These are phyloP conservation scores for Scyliorhinus canicula DNA, from an alignment of 2,797 vertebrate genomes.

Conservation along the genomic window DNA sequence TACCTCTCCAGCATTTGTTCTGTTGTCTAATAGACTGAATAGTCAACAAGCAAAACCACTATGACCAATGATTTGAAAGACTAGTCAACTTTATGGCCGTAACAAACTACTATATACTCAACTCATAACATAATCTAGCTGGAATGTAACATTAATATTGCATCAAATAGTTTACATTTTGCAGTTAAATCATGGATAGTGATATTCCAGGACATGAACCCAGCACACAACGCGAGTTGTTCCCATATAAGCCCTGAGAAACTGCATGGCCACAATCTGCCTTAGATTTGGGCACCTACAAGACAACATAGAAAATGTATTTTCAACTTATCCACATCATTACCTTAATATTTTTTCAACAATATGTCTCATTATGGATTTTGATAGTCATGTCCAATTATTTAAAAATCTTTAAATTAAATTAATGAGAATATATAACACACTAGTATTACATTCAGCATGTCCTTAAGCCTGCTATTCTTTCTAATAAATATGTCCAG, in stretches of 20 bases:
- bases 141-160: not conserved
- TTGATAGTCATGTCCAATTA: not conserved
- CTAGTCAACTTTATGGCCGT: not conserved
- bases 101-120: not conserved
- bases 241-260: not conserved
- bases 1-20: not conserved
- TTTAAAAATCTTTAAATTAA: not conserved
- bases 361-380: not conserved
- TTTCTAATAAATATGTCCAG: not conserved
- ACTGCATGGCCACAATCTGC: not conserved
- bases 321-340: not conserved
- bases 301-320: not conserved
- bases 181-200: not conserved
- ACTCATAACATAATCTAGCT: not conserved
- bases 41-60: not conserved
- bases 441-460: not conserved
- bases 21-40: not conserved
- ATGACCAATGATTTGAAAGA: not conserved
- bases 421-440: not conserved
- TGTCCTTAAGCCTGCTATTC: not conserved
- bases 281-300: not conserved
- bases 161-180: not conserved
- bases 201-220: not conserved
- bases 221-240: not conserved
- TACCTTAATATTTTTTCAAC: not conserved